Percentiles rank a stretch among this genome's conserved stretches.
These are phyloP conservation scores for Leptothorax acervorum DNA, from an alignment of 2,888 invertebrate species.

Conservation along the genomic window DNA sequence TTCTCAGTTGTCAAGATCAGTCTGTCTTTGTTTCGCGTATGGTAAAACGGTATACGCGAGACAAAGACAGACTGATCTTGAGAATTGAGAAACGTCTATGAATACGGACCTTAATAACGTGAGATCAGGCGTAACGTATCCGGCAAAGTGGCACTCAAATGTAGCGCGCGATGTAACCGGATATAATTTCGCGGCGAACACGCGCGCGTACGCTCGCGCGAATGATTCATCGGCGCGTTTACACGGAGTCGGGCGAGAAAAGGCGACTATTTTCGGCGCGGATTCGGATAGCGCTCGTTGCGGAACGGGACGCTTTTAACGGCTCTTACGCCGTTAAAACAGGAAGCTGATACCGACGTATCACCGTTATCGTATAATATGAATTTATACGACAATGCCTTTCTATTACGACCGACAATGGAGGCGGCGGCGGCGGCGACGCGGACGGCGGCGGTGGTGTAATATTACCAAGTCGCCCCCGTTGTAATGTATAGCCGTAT, in stretches of 20 bases:
- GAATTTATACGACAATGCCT: constrained; percentile 53
- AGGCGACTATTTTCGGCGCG: constrained; percentile 36
- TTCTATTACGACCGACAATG: constrained; percentile 47
- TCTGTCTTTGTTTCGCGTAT: too few species aligned
- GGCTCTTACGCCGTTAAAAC: constrained; percentile 38
- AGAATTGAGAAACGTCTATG: too few species aligned
- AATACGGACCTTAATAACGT: background rate
- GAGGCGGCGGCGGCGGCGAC: background rate
- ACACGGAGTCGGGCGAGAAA: constrained; percentile 28
- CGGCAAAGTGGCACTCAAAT: constrained; percentile 25
- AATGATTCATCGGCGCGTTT: constrained; percentile 40
- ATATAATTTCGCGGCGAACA: constrained; percentile 13
- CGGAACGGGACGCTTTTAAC: constrained; percentile 39
- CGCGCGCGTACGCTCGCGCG: constrained; percentile 11
- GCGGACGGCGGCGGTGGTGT: background rate
- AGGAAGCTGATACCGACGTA: constrained; percentile 46
- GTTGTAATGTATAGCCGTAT: constrained; percentile 43
- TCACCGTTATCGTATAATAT: constrained; percentile 47
- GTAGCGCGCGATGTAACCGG: constrained; percentile 28
- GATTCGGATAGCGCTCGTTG: constrained; percentile 24
- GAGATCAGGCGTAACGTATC: background rate
- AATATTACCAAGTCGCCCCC: constrained; percentile 45
- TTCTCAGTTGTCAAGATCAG: too few species aligned
- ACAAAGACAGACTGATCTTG: too few species aligned
- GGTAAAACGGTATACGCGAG: too few species aligned